Evolutionary conservation across 2,888 invertebrate species (phyloP).

Genomic region (Stenichneumon culpator): DNA sequence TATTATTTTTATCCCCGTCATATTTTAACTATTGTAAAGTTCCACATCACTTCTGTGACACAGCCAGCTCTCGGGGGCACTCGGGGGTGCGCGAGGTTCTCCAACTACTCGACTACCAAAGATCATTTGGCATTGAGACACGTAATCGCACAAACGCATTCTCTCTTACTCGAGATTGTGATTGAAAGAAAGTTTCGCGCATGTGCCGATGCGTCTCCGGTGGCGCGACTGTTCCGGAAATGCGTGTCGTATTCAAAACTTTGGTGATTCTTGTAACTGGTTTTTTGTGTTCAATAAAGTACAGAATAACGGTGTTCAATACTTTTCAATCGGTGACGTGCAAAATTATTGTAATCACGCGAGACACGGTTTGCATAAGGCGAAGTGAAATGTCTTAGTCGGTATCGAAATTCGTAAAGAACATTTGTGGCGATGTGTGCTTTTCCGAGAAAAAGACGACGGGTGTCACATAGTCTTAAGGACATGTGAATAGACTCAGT

Average conservation of each 20-base stretch:
- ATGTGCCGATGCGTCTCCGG: background rate
- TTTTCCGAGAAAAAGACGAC: too few species aligned
- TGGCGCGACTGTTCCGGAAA: conserved; percentile 8
- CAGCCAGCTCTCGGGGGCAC: conserved; percentile 53
- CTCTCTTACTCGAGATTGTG: background rate
- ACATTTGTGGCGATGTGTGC: too few species aligned
- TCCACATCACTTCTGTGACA: conserved; percentile 82
- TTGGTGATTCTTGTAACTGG: background rate
- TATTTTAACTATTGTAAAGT: conserved; percentile 79
- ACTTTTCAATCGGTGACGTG: background rate
- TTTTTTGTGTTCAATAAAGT: too few species aligned
- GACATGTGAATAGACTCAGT: too few species aligned
- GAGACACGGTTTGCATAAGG: background rate
- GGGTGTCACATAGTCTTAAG: too few species aligned
- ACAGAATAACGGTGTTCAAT: background rate
- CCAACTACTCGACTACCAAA: conserved; percentile 42
- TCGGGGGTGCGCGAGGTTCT: conserved; percentile 23
- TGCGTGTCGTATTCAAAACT: background rate
- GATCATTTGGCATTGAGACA: conserved; percentile 48
- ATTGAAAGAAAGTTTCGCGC: conserved; percentile 22
- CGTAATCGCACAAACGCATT: conserved; percentile 34
- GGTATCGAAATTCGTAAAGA: background rate
- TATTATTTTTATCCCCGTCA: conserved; percentile 79
- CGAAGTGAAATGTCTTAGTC: background rate
- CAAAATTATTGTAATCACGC: background rate